Evolutionary conservation across 92 coral and sea anemone species (phyloP), one percentile per base, ranked within the genome.

Genomic region (Bergia sp.): DNA sequence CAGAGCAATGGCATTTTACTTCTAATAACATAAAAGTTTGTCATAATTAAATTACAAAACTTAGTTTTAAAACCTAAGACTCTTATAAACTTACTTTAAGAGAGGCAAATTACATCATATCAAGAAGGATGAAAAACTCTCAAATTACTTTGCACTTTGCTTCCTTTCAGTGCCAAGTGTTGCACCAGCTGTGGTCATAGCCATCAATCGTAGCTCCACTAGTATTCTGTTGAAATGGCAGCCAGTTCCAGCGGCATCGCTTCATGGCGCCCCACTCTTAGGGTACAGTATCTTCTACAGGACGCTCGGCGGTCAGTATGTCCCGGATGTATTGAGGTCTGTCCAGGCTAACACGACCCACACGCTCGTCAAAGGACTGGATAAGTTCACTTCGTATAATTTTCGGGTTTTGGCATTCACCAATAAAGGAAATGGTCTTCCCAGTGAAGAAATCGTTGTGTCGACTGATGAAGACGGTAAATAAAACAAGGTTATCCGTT

Each of bases 171-270:
- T 91, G 5, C 93, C 93, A 16, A 69, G 23, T 49, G 79, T 29
- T 39, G 82, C 90, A 5, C 93, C 93, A 44, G 41, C 55, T n/a
- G 72, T 87, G 36, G 81, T 61, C 9, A 40, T 44, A 42, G 80
- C 79, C 38, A 58, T 85, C 80, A 91, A 87, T 74, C 71, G 90
- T 73, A 91, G 93, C 71, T 91, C 93, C 7, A 91, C 90, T 44
- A 91, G 90, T 40, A 82, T 91, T 12, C 79, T 86, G 37, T 37
- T 91, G 61, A 64, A 75, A 57, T 91, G 93, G 93, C 82, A 82
- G 50, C 66, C 73, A 29, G 76, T 91, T 11, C 23, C 81, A 12
- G 64, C 41, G 8, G 13, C 76, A 13, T 77, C 86, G 7, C 84
- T 80, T 29, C 84, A 80, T 12, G 90, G 82, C 58, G n/a, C 37